These are phyloP conservation scores for Mantis religiosa DNA, from an alignment of 2,888 invertebrate genomes.

Conservation along the genomic window DNA sequence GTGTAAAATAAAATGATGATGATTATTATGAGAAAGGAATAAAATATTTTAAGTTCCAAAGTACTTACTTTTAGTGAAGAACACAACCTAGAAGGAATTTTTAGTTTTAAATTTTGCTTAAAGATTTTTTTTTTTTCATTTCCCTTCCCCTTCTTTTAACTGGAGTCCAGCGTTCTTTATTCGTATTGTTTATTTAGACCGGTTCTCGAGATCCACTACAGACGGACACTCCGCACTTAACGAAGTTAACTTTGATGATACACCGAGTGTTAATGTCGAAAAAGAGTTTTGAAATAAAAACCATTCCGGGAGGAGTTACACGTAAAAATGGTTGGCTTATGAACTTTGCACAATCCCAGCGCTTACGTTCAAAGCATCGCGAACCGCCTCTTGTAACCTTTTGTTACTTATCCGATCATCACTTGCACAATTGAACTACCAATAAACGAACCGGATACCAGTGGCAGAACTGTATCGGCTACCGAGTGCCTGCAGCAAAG, in stretches of 20 bases:
- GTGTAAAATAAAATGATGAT: too few species aligned
- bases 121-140: too few species aligned
- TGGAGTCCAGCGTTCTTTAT: too few species aligned
- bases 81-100: too few species aligned
- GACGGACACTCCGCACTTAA: neutral
- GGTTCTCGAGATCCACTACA: too few species aligned
- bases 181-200: too few species aligned
- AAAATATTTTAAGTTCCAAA: too few species aligned
- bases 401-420: neutral
- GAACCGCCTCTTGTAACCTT: neutral
- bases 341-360: neutral
- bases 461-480: neutral
- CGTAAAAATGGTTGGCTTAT: neutral
- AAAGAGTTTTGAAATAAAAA: neutral
- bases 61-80: too few species aligned
- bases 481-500: neutral
- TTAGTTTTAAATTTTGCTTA: too few species aligned
- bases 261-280: neutral
- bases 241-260: neutral
- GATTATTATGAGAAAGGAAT: too few species aligned
- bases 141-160: too few species aligned
- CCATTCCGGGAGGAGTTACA: neutral
- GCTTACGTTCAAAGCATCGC: neutral
- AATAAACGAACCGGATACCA: neutral
- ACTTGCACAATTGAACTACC: neutral